Evolutionary conservation across 2,888 invertebrate species (phyloP), one percentile per base, ranked within the genome.

Genomic region (Drosophila ochracea): DNA sequence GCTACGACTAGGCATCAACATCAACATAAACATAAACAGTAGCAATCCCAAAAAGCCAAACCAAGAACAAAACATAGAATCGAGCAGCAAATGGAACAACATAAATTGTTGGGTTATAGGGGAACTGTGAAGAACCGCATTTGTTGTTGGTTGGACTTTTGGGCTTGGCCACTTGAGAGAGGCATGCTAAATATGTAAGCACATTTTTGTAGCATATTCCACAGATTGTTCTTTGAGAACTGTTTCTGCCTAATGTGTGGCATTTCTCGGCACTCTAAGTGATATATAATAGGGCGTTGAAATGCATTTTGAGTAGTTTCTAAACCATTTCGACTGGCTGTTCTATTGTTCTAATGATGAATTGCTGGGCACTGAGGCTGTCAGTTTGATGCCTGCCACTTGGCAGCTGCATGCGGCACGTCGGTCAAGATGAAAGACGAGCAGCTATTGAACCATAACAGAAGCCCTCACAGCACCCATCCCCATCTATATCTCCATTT

Each of bases 111-210:
- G 31, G 16, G 19, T 13, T 35, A 60, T n/a, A 30, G 28, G 39
- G 50, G 19, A n/a, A 19, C 53, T 57, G 13, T 16, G 33, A 49
- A 54, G 33, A 52, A 50, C 31, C 64, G 58, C 33, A 69, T 70
- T 72, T 68, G 62, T 60, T 64, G 66, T 72, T 65, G 67, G 21
- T 37, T 16, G 10, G 19, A 19, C 35, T 50, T 47, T 72, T 64
- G 63, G 52, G 35, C 50, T 57, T 28, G 62, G 69, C 68, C 85
- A 88, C 88, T 84, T 88, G 85, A 90, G 84, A 73, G 72, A 61
- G 55, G 54, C 66, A 76, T 79, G 88, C 90, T 87, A 84, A 88
- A 85, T 88, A 88, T 82, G 77, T 83, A 82, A 88, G 78, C 84
- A 85, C 80, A 85, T 88, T 90, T 88, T 47, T 69, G 69, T 77